These are phyloP conservation scores for Gasterosteus nipponicus DNA, from an alignment of 2,113 vertebrate species.

Conservation along the genomic window DNA sequence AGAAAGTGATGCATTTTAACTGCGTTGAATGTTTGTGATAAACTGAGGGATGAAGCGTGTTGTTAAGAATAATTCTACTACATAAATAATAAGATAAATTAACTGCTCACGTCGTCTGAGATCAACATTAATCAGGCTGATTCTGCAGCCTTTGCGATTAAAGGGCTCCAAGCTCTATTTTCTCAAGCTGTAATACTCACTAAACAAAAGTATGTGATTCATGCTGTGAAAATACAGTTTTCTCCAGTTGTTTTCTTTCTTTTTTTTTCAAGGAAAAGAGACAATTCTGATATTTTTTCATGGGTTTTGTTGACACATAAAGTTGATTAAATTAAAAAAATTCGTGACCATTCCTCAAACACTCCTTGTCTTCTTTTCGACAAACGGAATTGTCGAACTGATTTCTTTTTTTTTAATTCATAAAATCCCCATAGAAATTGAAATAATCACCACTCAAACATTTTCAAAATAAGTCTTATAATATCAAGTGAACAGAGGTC, in stretches of 20 bases:
- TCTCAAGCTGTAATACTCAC: background rate
- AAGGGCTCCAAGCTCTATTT: background rate
- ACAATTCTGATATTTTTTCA: background rate
- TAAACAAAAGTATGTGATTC: background rate
- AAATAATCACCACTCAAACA: background rate
- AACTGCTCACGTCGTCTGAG: background rate
- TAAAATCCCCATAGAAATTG: background rate
- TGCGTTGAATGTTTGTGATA: background rate
- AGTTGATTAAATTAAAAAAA: background rate
- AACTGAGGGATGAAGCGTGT: background rate
- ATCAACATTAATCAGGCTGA: background rate
- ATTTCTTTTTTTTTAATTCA: background rate
- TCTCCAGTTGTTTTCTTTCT: background rate
- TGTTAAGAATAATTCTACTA: background rate
- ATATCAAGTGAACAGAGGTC: conserved; percentile 10
- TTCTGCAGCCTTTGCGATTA: too few species aligned
- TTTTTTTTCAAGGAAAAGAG: background rate
- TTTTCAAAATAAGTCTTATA: background rate
- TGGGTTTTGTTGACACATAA: background rate
- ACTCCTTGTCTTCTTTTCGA: background rate
- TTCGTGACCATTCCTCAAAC: background rate
- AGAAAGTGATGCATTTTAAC: background rate
- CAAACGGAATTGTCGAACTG: background rate
- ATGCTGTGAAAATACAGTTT: background rate
- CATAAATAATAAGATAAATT: background rate